Evolutionary conservation across 2,113 vertebrate species (phyloP).

Genomic region (Petrocephalus zakoni): DNA sequence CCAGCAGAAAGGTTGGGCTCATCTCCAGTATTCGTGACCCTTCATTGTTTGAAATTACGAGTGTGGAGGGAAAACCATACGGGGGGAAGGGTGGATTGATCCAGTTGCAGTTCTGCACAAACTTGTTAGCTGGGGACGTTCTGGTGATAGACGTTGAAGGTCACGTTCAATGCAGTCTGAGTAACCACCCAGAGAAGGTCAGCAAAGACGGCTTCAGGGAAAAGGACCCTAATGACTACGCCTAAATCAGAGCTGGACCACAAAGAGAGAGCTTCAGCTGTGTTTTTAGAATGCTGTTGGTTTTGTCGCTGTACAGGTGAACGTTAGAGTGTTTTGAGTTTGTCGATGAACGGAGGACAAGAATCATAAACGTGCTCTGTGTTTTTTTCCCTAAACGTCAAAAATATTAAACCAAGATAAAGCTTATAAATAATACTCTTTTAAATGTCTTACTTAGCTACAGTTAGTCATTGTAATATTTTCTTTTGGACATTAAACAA

Average conservation of each 20-base stretch:
- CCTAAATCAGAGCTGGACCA: neutral
- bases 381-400: no score
- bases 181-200: neutral
- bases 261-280: neutral
- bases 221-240: neutral
- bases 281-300: neutral
- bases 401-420: neutral
- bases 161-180: neutral
- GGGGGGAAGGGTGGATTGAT: neutral
- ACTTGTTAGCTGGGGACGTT: neutral
- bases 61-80: neutral
- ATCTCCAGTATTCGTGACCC: neutral
- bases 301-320: neutral
- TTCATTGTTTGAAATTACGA: neutral
- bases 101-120: neutral
- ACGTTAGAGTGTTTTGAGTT: neutral
- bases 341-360: neutral
- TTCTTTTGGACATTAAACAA: neutral
- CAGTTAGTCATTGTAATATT: neutral
- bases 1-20: neutral
- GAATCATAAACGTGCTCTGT: neutral
- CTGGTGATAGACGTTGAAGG: slow-evolving; percentile 7
- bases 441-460: neutral
- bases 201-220: neutral
- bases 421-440: no score